Evolutionary conservation across 2,888 invertebrate species (phyloP), one percentile per base, ranked within the genome.

Genomic region (Pseudanteris insignis): DNA sequence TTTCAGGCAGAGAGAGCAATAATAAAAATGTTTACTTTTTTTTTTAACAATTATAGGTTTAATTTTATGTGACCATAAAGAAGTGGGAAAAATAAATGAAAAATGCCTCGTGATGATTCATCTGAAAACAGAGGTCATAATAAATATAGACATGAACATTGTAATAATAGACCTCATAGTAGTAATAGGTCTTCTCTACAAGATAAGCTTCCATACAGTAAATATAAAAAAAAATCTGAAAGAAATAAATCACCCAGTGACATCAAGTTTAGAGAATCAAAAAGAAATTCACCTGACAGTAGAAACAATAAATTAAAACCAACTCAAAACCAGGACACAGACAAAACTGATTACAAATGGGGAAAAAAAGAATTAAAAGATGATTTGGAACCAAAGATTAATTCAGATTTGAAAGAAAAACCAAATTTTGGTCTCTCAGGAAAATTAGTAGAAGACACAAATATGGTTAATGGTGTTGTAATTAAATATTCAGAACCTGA

Each of bases 401-500:
- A 26, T 7, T 6, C 81, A 0, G 83, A 76, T 1, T 89, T 91
- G 15, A 93, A 91, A 72, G 90, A 93, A 70, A 93, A 94, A 72
- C 94, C 94, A 0, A 93, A 95, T 81, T 95, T 98, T 76, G 92
- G 88, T 2, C 82, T 95, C 0, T 96, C 96, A 5, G 99, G 99
- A 1, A 97, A 96, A 79, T 83, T 99, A 46, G 90, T 96, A 0
- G 97, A 96, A 71, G 99, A 99, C 71, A 88, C 37, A 1, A 99
- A 99, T 78, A 96, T 91, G 2, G 95, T 91, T 46, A 92, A 93
- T 65, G 99, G 99, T 0, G 91, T 99, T 14, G 94, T 99, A 1
- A 90, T 99, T 29, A 99, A 98, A 80, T 99, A 99, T 78, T 88
- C 92, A 1, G 97, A 99, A 78, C 99, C 99, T 0, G 88, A 90